Base-by-base conservation (phyloP, 2,888 invertebrate species). In the Coremacera marginata region DNA sequence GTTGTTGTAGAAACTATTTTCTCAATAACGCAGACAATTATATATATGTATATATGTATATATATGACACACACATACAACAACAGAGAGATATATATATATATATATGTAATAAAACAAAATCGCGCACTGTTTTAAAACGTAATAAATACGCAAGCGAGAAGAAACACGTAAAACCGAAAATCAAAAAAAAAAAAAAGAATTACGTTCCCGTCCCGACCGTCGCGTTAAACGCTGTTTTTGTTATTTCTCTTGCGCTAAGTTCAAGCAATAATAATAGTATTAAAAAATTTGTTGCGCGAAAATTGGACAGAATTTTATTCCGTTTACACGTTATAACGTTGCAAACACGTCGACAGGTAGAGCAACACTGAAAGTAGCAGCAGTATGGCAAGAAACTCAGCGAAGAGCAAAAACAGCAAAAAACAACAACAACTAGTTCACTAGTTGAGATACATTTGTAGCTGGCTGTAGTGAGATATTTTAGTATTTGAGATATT, bases 301-400 rank as follows among this genome's bases (percentile, higher is more conserved):
- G 49, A 72, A 72, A 72, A 72, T 44, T 44, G 14, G 7, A 65
- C 19, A 9, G 9, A 34, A 57, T 70, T 55, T 52, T 70, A 37
- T 8, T 55, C 25, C 37, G 19, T 44, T 9, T n/a, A 31, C 16
- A 34, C 63, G 34, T n/a, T 16, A 52, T 16, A 63, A 52, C 72
- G 72, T 72, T 72, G 11, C 82, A 80, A 83, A 81, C 86, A 82
- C 81, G 81, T 85, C 83, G 85, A 86, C 84, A 86, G 85, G 84
- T 85, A 84, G 80, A 83, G 84, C 83, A 83, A 81, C 80, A 85
- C 84, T 86, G 82, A 85, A 78, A 55, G 78, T 81, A 80, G n/a
- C 49, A 67, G 37, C 70, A 67, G 37, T 65, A 44, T 65, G 14
- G 65, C 51, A 57, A 14, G 22, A 37, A 51, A 51, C 19, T 49